These are phyloP conservation scores for Pachycephala philippinensis DNA, from an alignment of 2,113 vertebrate genomes.

Conservation along the genomic window DNA sequence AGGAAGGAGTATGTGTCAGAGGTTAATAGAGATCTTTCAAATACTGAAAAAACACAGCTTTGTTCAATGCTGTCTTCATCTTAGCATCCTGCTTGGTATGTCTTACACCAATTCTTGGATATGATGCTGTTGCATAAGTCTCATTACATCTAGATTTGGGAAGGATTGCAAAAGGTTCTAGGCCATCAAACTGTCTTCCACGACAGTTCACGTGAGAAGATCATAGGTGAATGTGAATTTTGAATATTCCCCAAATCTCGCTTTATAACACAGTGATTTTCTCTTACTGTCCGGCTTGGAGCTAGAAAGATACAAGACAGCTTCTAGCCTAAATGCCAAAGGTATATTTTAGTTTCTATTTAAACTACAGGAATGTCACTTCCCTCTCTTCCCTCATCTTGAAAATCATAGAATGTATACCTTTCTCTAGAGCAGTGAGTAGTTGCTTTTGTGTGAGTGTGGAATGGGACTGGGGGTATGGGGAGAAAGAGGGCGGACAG, in stretches of 20 bases:
- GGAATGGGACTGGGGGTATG: rapidly evolving
- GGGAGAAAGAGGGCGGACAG: neutral
- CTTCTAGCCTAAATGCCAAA: neutral
- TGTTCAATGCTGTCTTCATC: neutral
- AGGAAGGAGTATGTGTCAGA: neutral
- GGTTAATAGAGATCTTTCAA: neutral
- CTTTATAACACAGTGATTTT: neutral
- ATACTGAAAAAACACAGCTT: neutral
- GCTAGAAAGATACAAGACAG: neutral
- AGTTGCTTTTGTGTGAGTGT: neutral
- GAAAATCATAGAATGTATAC: neutral
- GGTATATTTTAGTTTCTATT: neutral
- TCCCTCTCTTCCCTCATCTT: rapidly evolving
- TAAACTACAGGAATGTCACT: neutral
- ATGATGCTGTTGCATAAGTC: neutral
- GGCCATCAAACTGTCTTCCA: neutral
- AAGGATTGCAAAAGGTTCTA: neutral
- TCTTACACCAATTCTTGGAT: neutral
- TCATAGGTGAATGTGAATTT: neutral
- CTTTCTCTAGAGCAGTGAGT: neutral
- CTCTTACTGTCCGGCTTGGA: neutral
- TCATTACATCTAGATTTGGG: neutral
- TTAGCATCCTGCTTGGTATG: neutral
- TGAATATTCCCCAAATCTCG: neutral
- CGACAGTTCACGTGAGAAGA: neutral